Evolutionary conservation across 2,888 invertebrate species (phyloP), one percentile per base, ranked within the genome.

Genomic region (Chorisops tibialis): DNA sequence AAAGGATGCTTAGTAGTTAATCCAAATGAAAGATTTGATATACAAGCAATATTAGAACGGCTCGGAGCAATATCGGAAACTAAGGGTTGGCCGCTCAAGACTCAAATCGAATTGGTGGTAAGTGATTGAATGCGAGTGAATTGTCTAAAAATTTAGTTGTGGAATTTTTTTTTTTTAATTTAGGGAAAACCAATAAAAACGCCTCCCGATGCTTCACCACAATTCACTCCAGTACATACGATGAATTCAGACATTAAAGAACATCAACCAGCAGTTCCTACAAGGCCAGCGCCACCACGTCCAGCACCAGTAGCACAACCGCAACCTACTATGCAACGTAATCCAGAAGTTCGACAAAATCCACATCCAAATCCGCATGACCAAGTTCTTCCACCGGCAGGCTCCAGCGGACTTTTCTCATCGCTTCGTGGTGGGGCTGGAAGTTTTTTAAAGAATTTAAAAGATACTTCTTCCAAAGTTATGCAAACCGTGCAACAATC

Each of bases 401-500:
- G 43, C 14, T 43, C 56, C 7, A 74, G 85, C 12, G 89, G 91
- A 22, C 76, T 93, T 21, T 90, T 93, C 79, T 89, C 92, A 3
- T 93, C 94, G 0, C 81, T 97, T 35, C 89, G 87, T 75, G 96
- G 96, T 21, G 95, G 96, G 52, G 96, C 96, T 19, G 94, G 96
- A 2, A 94, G 88, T 72, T 87, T 96, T 70, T 81, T 97, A 64
- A 95, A 94, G 73, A 96, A 96, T 74, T 80, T 98, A 24, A 96
- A 95, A 76, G 97, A 97, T 73, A 96, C 96, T 0, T 95, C 96
- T 18, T 89, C 89, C 38, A 96, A 96, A 82, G 95, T 98, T 43
- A 96, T 97, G 88, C 94, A 96, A 75, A 93, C 95, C 38, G 93
- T 97, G 67, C 94, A 94, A 76, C 93, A 93, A 85, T 87, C 89